These are phyloP conservation scores for Hirundichthys speculiger DNA, from an alignment of 2,113 vertebrate species.

Conservation along the genomic window DNA sequence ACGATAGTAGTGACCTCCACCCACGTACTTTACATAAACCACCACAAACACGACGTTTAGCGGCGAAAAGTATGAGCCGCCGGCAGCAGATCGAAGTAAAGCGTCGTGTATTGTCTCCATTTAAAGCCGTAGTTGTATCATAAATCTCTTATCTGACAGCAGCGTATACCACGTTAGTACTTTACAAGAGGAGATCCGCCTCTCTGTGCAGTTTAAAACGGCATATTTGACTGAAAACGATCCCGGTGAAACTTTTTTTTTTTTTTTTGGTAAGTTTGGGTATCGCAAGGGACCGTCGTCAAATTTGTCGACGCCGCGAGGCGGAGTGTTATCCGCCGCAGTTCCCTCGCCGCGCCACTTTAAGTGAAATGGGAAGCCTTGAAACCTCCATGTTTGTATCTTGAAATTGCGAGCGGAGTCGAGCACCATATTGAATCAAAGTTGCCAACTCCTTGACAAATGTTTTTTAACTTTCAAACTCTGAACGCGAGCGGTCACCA, in stretches of 20 bases:
- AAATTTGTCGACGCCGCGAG: slow-evolving; percentile 1
- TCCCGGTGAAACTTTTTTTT: slow-evolving; percentile 14
- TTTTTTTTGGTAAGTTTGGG: slow-evolving; percentile 43
- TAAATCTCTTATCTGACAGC: no score
- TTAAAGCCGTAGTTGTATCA: no score
- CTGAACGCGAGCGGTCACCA: background rate
- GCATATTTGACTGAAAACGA: background rate
- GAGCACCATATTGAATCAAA: slow-evolving; percentile 86
- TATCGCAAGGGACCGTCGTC: slow-evolving; percentile 58
- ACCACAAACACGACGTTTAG: no score
- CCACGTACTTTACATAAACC: background rate
- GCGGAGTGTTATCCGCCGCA: slow-evolving; percentile 2
- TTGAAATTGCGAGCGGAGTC: slow-evolving; percentile 81
- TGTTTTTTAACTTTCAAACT: slow-evolving; percentile 27
- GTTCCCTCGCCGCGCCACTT: slow-evolving; percentile 70
- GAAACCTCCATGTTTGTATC: slow-evolving; percentile 87
- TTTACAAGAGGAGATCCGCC: no score
- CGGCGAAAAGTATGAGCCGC: no score
- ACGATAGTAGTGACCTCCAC: background rate
- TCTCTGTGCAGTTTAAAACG: no score
- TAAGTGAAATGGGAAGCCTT: slow-evolving; percentile 82
- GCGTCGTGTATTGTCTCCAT: no score
- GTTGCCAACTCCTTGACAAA: slow-evolving; percentile 69
- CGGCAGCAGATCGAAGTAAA: no score
- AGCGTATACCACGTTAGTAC: no score